Conservation (phyloP, 1,140 invertebrate genomes). For the Drosophila navojoa region DNA sequence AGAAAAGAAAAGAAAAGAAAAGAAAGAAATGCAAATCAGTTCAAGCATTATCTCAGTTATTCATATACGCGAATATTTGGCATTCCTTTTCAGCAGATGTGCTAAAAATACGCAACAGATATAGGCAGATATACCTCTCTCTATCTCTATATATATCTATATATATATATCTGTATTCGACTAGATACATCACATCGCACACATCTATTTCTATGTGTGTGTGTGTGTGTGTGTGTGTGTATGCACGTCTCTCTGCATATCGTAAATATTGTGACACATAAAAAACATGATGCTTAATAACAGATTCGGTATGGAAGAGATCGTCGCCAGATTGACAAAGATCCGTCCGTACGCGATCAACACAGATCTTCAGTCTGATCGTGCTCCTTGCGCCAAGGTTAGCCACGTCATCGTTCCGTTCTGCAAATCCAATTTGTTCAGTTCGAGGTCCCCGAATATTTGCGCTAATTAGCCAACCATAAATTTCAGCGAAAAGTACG, state of each 20-base stretch:
- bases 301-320: constrained; percentile 12
- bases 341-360: constrained; percentile 5
- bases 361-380: constrained; percentile 10
- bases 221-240: background rate
- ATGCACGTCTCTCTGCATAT: constrained; percentile 34
- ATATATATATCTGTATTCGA: background rate
- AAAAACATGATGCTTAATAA: constrained; percentile 43
- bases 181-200: constrained; percentile 7
- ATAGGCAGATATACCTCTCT: constrained; percentile 14
- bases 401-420: constrained; percentile 36
- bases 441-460: constrained; percentile 25
- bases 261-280: constrained; percentile 69
- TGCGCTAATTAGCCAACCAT: constrained; percentile 64
- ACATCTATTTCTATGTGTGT: constrained; percentile 6
- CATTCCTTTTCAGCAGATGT: constrained; percentile 26
- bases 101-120: constrained; percentile 38
- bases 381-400: constrained; percentile 40
- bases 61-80: constrained; percentile 14
- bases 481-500: constrained; percentile 62
- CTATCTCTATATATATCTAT: background rate
- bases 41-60: background rate
- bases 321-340: constrained; percentile 24
- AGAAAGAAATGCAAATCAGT: constrained; percentile 38
- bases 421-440: constrained; percentile 16
- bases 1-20: too few species aligned